Conservation (phyloP, 1,140 invertebrate species). For the Manduca sexta region DNA sequence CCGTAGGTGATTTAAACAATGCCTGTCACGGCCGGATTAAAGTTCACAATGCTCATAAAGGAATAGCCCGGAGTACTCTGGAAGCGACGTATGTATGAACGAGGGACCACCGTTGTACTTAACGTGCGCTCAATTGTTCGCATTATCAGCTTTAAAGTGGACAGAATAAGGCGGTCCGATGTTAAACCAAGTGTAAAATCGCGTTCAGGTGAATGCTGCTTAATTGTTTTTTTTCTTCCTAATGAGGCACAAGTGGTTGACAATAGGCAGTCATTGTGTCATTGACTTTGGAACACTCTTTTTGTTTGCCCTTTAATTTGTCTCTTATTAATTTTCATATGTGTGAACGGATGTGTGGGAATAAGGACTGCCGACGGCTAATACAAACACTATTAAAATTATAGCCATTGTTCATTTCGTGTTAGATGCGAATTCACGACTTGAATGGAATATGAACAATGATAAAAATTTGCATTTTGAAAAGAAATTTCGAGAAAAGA, state of each 20-base stretch:
- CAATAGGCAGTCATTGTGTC: conserved; percentile 56
- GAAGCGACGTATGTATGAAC: conserved; percentile 43
- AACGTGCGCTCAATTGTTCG: no score
- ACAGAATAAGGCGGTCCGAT: neutral
- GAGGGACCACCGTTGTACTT: conserved; percentile 5
- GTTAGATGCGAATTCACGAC: no score
- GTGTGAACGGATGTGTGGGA: conserved; percentile 23
- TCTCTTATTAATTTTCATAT: conserved; percentile 35
- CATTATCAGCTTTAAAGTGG: neutral
- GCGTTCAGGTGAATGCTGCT: conserved; percentile 30
- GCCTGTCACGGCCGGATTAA: conserved; percentile 50
- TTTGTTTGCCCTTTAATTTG: conserved; percentile 37
- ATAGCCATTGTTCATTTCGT: conserved; percentile 1
- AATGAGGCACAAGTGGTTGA: conserved; percentile 63
- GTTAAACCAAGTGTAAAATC: conserved; percentile 1
- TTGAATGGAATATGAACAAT: neutral
- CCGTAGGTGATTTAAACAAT: conserved; percentile 49
- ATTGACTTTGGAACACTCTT: conserved; percentile 35
- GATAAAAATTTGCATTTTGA: neutral
- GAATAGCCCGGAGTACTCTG: conserved; percentile 41
- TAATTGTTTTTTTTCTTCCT: conserved; percentile 65
- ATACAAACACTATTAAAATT: neutral
- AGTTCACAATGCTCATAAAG: conserved; percentile 63
- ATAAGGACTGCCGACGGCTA: conserved; percentile 1
- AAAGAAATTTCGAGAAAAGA: no score